phyloP scores from a whole-genome alignment of 2,888 invertebrate genomes.

The Spodoptera exigua region DNA sequence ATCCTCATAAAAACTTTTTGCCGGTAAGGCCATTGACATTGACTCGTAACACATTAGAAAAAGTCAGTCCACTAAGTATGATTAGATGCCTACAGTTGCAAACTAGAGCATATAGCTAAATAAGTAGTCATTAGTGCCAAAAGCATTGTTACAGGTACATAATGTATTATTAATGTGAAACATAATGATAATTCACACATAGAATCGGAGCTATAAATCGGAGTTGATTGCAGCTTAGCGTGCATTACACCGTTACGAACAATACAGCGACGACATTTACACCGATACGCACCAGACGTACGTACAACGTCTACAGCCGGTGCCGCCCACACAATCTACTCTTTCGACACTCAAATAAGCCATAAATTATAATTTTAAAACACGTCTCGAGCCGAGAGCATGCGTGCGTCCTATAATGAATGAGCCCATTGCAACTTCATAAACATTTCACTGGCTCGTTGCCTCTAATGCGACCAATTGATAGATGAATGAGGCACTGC shows the following conservation, averaged over 20 bases:
- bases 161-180: slow-evolving; percentile 50
- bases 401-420: slow-evolving; percentile 69
- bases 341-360: slow-evolving; percentile 86
- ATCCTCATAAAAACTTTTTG: no score
- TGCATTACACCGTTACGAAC: slow-evolving; percentile 55
- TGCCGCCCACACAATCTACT: slow-evolving; percentile 81
- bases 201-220: slow-evolving; percentile 51
- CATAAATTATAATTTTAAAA: slow-evolving; percentile 87
- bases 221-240: slow-evolving; percentile 47
- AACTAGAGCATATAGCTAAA: slow-evolving; percentile 39
- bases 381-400: slow-evolving; percentile 68
- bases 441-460: slow-evolving; percentile 64
- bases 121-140: slow-evolving; percentile 39
- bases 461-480: slow-evolving; percentile 52
- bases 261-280: slow-evolving; percentile 59
- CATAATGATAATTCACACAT: slow-evolving; percentile 54
- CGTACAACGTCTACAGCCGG: slow-evolving; percentile 61
- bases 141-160: slow-evolving; percentile 46
- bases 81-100: slow-evolving; percentile 17
- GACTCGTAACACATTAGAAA: no score
- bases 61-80: slow-evolving; percentile 9
- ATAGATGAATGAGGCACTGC: slow-evolving; percentile 52
- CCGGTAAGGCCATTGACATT: slow-evolving; percentile 1
- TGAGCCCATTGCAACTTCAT: slow-evolving; percentile 64
- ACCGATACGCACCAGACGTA: slow-evolving; percentile 53